These are phyloP conservation scores for Heteromyza rotundicornis DNA, from an alignment of 2,888 invertebrate genomes.

Conservation along the genomic window DNA sequence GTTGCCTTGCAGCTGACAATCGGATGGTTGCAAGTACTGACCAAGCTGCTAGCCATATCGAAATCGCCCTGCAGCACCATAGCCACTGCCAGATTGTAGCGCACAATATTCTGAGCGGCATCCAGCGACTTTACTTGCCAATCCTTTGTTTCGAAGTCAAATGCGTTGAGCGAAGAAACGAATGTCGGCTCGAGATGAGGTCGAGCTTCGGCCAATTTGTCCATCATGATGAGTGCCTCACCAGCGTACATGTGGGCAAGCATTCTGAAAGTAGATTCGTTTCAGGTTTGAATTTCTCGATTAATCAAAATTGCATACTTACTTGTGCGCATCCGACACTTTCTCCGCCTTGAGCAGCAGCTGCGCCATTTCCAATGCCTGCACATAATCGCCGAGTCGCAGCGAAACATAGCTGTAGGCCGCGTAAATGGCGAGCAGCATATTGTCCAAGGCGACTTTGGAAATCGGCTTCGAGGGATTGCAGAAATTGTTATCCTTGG, in stretches of 20 bases:
- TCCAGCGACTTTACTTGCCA: conserved; percentile 65
- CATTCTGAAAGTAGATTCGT: conserved; percentile 64
- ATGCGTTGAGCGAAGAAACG: conserved; percentile 67
- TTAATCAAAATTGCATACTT: conserved; percentile 35
- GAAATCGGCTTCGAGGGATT: conserved; percentile 71
- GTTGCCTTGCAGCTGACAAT: conserved; percentile 52
- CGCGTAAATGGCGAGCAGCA: conserved; percentile 74
- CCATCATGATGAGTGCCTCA: conserved; percentile 82
- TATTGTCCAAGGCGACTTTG: conserved; percentile 67
- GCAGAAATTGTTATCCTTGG: conserved; percentile 64
- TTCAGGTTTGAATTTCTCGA: background rate
- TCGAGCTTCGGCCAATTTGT: conserved; percentile 82
- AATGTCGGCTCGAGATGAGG: conserved; percentile 81
- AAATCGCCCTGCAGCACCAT: conserved; percentile 77
- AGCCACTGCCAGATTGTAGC: conserved; percentile 80
- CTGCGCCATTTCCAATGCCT: conserved; percentile 80
- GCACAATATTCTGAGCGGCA: conserved; percentile 74
- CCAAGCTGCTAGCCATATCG: conserved; percentile 65
- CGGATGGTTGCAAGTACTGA: conserved; percentile 54
- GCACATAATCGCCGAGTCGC: conserved; percentile 81
- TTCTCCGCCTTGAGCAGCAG: conserved; percentile 75
- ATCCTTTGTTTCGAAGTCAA: conserved; percentile 65
- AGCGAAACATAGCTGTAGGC: conserved; percentile 85
- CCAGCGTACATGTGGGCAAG: conserved; percentile 89
- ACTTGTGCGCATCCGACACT: conserved; percentile 75